Conservation (phyloP, 64 coral and sea anemone species). For the Montipora cactus region DNA sequence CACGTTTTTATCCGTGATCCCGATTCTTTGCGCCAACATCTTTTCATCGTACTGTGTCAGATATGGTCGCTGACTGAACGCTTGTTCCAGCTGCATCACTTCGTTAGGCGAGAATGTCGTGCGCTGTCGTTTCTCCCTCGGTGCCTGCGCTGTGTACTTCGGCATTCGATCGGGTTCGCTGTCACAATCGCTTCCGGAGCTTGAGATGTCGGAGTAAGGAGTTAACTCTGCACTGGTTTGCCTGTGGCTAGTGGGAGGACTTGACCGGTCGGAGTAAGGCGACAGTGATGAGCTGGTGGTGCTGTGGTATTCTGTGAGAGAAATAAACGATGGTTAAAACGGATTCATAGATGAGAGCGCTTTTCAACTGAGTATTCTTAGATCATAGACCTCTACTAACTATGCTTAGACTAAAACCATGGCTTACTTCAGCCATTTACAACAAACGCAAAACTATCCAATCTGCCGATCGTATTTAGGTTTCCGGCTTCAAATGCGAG, state of each 20-base stretch:
- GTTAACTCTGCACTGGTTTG: not conserved
- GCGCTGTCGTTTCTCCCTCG: conserved; percentile 10
- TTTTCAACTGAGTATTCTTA: too few relatives aligned
- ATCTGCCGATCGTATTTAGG: too few relatives aligned
- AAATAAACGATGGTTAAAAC: not conserved
- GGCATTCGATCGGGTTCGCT: conserved; percentile 6
- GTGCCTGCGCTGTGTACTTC: not conserved
- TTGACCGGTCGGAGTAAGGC: not conserved
- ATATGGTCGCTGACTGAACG: not conserved
- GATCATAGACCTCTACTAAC: too few relatives aligned
- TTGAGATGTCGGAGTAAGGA: conserved; percentile 8
- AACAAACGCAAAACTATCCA: not conserved
- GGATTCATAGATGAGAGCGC: too few relatives aligned
- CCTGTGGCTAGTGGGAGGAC: not conserved
- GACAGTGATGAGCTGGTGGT: not conserved
- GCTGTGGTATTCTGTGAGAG: conserved; percentile 2
- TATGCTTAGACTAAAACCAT: not conserved
- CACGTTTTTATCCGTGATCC: not conserved
- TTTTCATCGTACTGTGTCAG: not conserved
- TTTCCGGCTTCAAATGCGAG: too few relatives aligned
- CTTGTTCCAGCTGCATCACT: not conserved
- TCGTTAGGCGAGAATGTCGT: not conserved
- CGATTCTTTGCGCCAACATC: not conserved
- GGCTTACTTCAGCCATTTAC: not conserved
- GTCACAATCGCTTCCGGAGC: not conserved